Percentiles rank a stretch among this genome's conserved stretches.
phyloP scores from a whole-genome alignment of 2,113 vertebrate species.

The Ploceus nigricollis region DNA sequence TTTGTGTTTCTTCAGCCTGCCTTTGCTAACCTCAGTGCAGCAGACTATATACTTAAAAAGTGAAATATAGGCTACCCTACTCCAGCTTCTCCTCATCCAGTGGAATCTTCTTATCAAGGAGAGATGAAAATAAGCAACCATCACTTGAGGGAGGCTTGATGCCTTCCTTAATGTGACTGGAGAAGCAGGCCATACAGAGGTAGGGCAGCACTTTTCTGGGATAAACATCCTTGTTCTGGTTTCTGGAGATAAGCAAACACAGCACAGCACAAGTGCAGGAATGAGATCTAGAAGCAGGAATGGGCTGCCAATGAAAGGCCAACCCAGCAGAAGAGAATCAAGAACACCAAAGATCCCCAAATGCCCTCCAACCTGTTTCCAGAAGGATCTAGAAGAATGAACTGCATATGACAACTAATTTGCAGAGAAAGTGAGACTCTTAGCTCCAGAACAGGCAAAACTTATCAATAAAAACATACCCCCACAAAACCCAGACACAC shows the following conservation, averaged over 20 bases:
- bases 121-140: not conserved
- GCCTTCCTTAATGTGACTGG: not conserved
- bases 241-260: not conserved
- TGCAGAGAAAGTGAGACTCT: not conserved
- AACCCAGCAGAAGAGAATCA: not conserved
- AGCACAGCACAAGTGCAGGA: not conserved
- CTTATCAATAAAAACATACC: not conserved
- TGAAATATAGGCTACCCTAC: not conserved
- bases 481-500: not conserved
- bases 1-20: not conserved
- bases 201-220: not conserved
- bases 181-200: not conserved
- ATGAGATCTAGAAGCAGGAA: not conserved
- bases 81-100: not conserved
- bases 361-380: accelerated
- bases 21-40: not conserved
- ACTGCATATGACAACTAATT: not conserved
- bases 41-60: not conserved
- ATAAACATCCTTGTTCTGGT: not conserved
- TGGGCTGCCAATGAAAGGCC: not conserved
- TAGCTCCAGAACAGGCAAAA: not conserved
- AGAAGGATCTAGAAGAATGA: not conserved
- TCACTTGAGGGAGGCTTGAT: not conserved
- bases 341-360: not conserved
- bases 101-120: not conserved